Base-by-base conservation (phyloP, 2,113 vertebrate genomes). In the Mola mola region DNA sequence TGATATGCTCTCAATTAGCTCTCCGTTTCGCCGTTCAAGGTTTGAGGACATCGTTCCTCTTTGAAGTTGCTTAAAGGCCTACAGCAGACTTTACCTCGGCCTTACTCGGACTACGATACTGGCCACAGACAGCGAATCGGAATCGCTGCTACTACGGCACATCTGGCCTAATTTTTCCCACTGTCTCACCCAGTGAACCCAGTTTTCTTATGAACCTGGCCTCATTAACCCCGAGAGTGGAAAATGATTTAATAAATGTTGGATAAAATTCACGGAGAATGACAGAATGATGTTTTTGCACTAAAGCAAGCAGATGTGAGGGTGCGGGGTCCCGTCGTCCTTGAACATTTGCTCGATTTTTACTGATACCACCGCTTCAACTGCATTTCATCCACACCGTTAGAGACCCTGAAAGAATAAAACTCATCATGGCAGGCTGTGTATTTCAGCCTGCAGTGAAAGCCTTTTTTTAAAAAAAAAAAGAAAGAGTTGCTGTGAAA, bases 1-100 rank as follows among this genome's bases (percentile, higher is more conserved):
- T 82, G 64, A 90, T 88, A 75, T 75, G 88, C 79, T 81, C 84
- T 83, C 84, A 88, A 92, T 91, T 87, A 88, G 88, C 83, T 87
- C 74, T 78, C 66, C 70, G 86, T 75, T 72, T 86, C 77, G 62
- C 61, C 48, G 56, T 86, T 88, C 63, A 76, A 68, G 64, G 78
- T 75, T 86, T 83, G 75, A 79, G 59, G 66, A 75, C 46, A 38
- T 68, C 75, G 74, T 62, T 51, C 53, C 24, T 58, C 81, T 89
- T 87, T 87, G 80, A 87, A 87, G 80, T 63, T 4, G 36, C 73
- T 72, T 76, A 66, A 79, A 83, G 83, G 74, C 75, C 81, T 84
- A 76, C 77, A 79, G 79, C 81, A 75, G 71, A 72, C 31, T 70
- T 65, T 16, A 13, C 47, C 71, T 61, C 59, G 33, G 72, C 52